Evolutionary conservation across 2,797 vertebrate genomes (phyloP), one percentile per base, ranked within the genome.

Genomic region (Anabacerthia variegaticeps): DNA sequence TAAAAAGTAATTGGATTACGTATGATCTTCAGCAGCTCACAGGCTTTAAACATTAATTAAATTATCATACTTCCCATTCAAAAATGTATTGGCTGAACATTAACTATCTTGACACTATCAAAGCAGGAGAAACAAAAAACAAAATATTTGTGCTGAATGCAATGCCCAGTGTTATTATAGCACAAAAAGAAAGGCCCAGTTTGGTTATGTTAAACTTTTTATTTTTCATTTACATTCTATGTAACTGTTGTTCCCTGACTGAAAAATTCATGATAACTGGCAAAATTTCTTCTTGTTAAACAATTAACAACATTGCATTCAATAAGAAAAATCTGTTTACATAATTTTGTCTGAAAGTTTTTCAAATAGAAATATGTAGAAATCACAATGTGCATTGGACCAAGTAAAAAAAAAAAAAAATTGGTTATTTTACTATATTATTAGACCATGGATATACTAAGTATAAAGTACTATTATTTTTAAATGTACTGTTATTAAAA

Each of bases 1-100:
- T 97, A 96, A 97, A 97, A 97, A 84, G 51, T 98, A 98, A 98
- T 98, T 98, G 96, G 96, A 98, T 98, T 98, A 97, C 96, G 58
- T 93, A 93, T 95, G 89, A 96, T 97, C 85, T 97, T 96, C 96
- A 97, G 85, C 65, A 97, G 83, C 95, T 97, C 75, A 74, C 85
- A 96, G 72, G 97, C 75, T 97, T 95, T 94, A 97, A 97, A 96
- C 62, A 92, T 96, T 98, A 98, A 98, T 97, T 98, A 97, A 98
- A 97, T 97, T 97, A 96, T 97, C 95, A 95, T 95, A 94, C 22
- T 94, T 68, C 63, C 96, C 32, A 93, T 96, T 97, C 72, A 93
- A 80, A 97, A 97, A 91, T 81, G 0, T 21, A 97, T 83, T 88
- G 58, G 39, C 92, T 95, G 79, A 96, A 81, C 54, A 89, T 88